A percentile compares a stretch with the other conserved stretches of the same genome.
These are phyloP conservation scores for Macrosiphum euphorbiae DNA, from an alignment of 2,888 invertebrate species.

Conservation along the genomic window DNA sequence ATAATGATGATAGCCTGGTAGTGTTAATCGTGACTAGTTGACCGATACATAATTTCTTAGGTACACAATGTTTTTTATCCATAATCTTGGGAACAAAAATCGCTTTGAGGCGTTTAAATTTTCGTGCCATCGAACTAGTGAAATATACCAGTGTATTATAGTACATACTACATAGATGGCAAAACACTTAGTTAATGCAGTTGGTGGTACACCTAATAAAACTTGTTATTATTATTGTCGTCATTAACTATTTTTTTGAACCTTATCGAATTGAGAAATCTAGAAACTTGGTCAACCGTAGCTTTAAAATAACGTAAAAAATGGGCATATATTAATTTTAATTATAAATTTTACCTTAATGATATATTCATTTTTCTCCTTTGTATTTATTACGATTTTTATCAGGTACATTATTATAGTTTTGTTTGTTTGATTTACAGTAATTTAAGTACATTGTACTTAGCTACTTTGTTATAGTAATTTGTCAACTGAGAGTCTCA, in stretches of 20 bases:
- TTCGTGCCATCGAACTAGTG: background rate
- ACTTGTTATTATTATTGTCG: conserved; percentile 31
- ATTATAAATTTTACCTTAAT: conserved; percentile 36
- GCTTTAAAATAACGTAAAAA: conserved; percentile 35
- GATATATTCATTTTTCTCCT: background rate
- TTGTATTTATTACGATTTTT: background rate
- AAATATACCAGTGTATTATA: background rate
- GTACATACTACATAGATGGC: background rate
- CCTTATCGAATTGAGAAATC: conserved; percentile 56
- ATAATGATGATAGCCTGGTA: conserved; percentile 6
- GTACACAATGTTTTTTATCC: conserved; percentile 26
- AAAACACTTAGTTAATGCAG: background rate
- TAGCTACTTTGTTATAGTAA: background rate
- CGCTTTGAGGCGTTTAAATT: conserved; percentile 35
- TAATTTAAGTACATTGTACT: background rate
- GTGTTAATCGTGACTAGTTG: conserved; percentile 36
- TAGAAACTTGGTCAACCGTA: conserved; percentile 56
- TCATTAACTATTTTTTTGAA: conserved; percentile 44
- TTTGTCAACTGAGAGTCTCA: background rate
- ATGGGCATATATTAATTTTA: conserved; percentile 32
- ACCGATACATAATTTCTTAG: conserved; percentile 7
- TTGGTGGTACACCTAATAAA: conserved; percentile 4
- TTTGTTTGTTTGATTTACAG: conserved; percentile 25
- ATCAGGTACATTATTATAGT: background rate
- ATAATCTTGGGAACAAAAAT: conserved; percentile 32